Evolutionary conservation across 2,888 invertebrate species (phyloP), one percentile per base, ranked within the genome.

Genomic region (Epinotia brunnichana): DNA sequence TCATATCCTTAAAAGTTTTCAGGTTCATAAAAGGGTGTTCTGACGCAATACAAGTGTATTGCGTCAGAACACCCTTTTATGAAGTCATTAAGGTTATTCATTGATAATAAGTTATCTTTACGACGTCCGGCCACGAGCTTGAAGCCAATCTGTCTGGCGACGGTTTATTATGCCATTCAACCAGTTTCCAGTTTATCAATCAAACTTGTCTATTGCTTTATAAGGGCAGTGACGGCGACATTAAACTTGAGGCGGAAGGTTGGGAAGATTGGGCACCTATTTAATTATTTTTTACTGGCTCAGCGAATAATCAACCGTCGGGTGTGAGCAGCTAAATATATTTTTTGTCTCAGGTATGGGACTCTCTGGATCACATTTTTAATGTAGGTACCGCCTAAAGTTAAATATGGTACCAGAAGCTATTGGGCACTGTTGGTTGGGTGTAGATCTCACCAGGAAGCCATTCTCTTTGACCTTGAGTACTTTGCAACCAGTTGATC

Each of bases 181-280:
- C 60, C 71, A 67, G 71, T 67, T 67, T 61, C 66, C 60, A 68
- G 56, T 72, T 68, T 72, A 72, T 72, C 72, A 56, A 71, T 67
- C 66, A 71, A 61, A 67, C 60, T 44, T 60, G 66, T 54, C 66
- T 67, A 48, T 63, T 24, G 44, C 56, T 54, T n/a, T 41, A 69
- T 53, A 41, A 56, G 62, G 53, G 56, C 66, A 54, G 41, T 24
- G 41, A 66, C 41, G 41, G 21, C n/a, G 66, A 56, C 64, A 66
- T 56, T 66, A 39, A 64, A 66, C 66, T 56, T 66, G 54, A 63
- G 35, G 17, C 35, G 35, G 51, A 53, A 51, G 63, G 63, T 63
- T 63, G 13, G 7, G n/a, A 60, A 39, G 19, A 48, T 48, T 48
- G 48, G 2, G 48, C 9, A 7, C 1, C 48, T 48, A n/a, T 48